These are phyloP conservation scores for Thelaira solivaga DNA, from an alignment of 2,888 invertebrate species.

Conservation along the genomic window DNA sequence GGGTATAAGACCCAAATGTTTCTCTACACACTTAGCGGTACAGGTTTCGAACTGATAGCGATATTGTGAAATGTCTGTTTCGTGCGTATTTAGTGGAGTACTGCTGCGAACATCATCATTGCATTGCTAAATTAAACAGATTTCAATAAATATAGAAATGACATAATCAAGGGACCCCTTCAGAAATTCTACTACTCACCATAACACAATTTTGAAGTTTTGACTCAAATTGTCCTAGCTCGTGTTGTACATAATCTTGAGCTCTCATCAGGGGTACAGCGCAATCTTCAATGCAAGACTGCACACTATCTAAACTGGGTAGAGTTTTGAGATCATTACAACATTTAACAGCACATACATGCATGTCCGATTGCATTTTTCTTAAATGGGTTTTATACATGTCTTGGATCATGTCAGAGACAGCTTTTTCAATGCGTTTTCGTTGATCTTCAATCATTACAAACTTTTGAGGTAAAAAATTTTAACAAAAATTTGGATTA, in stretches of 20 bases:
- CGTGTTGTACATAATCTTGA: conserved; percentile 72
- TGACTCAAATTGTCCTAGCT: conserved; percentile 70
- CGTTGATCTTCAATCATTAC: conserved; percentile 70
- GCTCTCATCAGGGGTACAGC: conserved; percentile 70
- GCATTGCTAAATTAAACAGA: conserved; percentile 66
- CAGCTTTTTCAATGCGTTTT: conserved; percentile 69
- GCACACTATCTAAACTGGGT: conserved; percentile 70
- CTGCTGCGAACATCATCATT: conserved; percentile 66
- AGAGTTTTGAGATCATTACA: conserved; percentile 68
- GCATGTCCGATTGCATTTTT: conserved; percentile 72
- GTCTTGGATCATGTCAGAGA: conserved; percentile 71
- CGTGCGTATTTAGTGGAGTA: conserved; percentile 65
- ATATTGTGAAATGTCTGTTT: conserved; percentile 67
- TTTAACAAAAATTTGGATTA: background rate
- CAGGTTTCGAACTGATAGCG: conserved; percentile 70
- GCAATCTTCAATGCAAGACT: conserved; percentile 72
- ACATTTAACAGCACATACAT: conserved; percentile 70
- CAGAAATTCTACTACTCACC: conserved; percentile 66
- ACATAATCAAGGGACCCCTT: too few species aligned
- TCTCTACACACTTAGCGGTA: conserved; percentile 70
- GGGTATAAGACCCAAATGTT: conserved; percentile 69
- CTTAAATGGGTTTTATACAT: conserved; percentile 70
- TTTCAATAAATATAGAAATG: background rate
- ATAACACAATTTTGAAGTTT: conserved; percentile 69
- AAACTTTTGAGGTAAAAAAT: background rate